Evolutionary conservation across 2,888 invertebrate genomes (phyloP), one percentile per base, ranked within the genome.

Genomic region (Polyploca ridens): DNA sequence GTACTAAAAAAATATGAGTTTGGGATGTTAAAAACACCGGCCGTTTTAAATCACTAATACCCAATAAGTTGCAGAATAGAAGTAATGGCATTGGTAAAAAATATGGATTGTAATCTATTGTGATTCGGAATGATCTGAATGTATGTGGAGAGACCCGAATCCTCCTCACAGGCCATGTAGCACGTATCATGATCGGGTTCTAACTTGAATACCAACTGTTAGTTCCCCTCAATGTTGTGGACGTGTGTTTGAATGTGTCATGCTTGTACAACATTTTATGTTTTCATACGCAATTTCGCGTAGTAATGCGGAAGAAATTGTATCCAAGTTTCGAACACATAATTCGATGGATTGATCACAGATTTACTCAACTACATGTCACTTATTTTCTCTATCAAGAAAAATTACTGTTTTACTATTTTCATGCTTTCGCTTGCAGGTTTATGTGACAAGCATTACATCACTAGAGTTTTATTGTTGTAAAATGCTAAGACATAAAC

Each of bases 221-320:
- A 7, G 16, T 54, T 54, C 54, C 19, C 16, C 14, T n/a, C n/a
- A 10, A 19, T 54, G 16, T 2, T 16, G 6, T 5, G 16, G 16
- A 54, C 16, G 10, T 19, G 54, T 7, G 8, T n/a, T 16, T 10
- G 19, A 10, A 54, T 54, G 10, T 54, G 54, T 54, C 16, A 6
- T 54, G 54, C 54, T 7, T 19, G 14, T 54, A 19, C 19, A n/a
- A 38, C 10, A 38, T 38, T 5, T 54, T 4, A 27, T 27, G 27
- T 27, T 27, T 27, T 27, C 2, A 27, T 27, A 27, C 27, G 46
- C 7, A 16, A 72, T 70, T 66, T 64, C 38, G 14, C 13, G 14
- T 4, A 14, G n/a, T 46, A 14, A n/a, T n/a, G 7, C n/a, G 7
- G 7, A n/a, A n/a, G 1, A n/a, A n/a, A 44, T 44, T 13, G n/a